Evolutionary conservation across 2,797 vertebrate genomes (phyloP).

Genomic region (Scolopax rusticola): DNA sequence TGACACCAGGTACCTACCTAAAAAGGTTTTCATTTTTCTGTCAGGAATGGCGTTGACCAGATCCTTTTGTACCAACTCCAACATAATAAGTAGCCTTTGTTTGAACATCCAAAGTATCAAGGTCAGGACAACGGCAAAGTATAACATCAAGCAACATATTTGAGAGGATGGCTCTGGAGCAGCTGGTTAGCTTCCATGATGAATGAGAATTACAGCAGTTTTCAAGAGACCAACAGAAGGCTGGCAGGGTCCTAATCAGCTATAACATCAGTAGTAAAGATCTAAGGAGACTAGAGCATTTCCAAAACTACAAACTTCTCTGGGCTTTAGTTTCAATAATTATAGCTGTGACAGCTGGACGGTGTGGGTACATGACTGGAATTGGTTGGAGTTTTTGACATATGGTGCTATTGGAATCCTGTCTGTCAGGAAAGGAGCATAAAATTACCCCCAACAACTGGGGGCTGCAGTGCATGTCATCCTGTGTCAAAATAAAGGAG

Average conservation of each 20-base stretch:
- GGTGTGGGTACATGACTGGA: conserved; percentile 77
- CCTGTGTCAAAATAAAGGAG: conserved; percentile 24
- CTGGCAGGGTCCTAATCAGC: conserved; percentile 80
- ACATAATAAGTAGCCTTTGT: conserved; percentile 52
- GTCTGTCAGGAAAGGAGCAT: conserved; percentile 62
- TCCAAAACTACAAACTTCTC: conserved; percentile 73
- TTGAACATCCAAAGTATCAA: conserved; percentile 55
- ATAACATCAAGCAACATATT: conserved; percentile 38
- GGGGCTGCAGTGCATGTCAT: neutral
- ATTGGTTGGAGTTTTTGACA: conserved; percentile 75
- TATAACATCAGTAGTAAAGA: conserved; percentile 81
- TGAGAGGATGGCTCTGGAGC: conserved; percentile 72
- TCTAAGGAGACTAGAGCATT: conserved; percentile 79
- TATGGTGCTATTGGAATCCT: conserved; percentile 70
- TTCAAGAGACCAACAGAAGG: conserved; percentile 83
- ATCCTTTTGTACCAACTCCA: neutral
- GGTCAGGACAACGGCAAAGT: conserved; percentile 69
- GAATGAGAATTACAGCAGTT: conserved; percentile 81
- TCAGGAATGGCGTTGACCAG: neutral
- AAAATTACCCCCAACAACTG: conserved; percentile 50
- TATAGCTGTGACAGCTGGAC: conserved; percentile 79
- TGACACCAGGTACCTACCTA: neutral
- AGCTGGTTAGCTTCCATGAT: conserved; percentile 79
- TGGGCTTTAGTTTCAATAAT: conserved; percentile 73
- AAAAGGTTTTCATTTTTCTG: neutral